Evolutionary conservation across 2,797 vertebrate genomes (phyloP).

Genomic region (Enoplosus armatus): DNA sequence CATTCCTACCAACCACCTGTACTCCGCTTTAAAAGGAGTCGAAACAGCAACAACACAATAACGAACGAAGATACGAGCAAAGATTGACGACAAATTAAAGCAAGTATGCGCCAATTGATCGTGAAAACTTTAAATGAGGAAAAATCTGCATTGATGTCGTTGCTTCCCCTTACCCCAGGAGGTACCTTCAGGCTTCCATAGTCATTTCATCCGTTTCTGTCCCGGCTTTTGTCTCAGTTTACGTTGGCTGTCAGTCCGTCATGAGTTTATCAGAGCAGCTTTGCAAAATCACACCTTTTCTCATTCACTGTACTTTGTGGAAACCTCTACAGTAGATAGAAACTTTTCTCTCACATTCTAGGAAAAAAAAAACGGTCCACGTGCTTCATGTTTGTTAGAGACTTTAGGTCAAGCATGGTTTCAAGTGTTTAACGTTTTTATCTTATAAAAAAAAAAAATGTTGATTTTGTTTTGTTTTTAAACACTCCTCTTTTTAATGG

Average conservation of each 20-base stretch:
- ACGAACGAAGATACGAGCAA: conserved; percentile 35
- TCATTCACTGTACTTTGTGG: conserved; percentile 72
- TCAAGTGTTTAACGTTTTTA: conserved; percentile 65
- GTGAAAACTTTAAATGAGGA: conserved; percentile 53
- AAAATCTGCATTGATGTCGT: conserved; percentile 53
- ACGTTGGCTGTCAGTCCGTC: conserved; percentile 71
- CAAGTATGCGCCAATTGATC: conserved; percentile 42
- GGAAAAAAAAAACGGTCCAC: conserved; percentile 45
- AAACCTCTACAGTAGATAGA: conserved; percentile 68
- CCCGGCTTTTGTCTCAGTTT: conserved; percentile 68
- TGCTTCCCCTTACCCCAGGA: conserved; percentile 54
- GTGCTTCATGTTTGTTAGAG: conserved; percentile 72
- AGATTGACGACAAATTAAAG: conserved; percentile 42
- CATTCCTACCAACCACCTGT: conserved; percentile 65
- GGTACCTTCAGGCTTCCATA: conserved; percentile 51
- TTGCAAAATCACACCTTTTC: conserved; percentile 57
- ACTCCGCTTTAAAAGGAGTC: conserved; percentile 60
- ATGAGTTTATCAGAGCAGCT: conserved; percentile 65
- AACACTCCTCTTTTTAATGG: conserved; percentile 40
- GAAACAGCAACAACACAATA: conserved; percentile 56
- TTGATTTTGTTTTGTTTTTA: conserved; percentile 57
- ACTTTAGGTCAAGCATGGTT: conserved; percentile 74
- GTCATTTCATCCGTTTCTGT: conserved; percentile 57
- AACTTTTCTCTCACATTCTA: conserved; percentile 59
- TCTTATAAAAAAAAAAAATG: conserved; percentile 44